Conservation (phyloP, 1,140 invertebrate genomes). For the Xylocopa sonorina region DNA sequence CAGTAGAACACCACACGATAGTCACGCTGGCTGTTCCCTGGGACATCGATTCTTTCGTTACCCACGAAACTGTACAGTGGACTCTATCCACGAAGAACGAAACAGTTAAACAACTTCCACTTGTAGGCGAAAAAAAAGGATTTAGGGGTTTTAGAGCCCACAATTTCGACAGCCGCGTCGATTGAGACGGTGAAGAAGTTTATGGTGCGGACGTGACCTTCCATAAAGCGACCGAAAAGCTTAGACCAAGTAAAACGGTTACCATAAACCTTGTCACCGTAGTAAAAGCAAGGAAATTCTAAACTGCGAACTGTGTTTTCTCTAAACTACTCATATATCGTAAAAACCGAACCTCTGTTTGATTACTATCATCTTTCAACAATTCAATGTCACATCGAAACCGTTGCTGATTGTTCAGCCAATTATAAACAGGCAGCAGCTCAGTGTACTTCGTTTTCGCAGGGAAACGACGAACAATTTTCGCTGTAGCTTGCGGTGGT, state of each 20-base stretch:
- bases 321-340: too few relatives aligned
- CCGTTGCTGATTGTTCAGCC: constrained; percentile 46
- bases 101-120: too few relatives aligned
- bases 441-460: constrained; percentile 66
- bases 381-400: constrained; percentile 60
- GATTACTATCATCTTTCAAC: background rate
- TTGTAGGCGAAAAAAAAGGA: too few relatives aligned
- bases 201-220: too few relatives aligned
- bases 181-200: too few relatives aligned
- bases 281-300: too few relatives aligned
- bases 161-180: too few relatives aligned
- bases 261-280: too few relatives aligned
- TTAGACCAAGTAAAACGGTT: too few relatives aligned
- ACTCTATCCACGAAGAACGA: constrained; percentile 1
- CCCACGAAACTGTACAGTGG: constrained; percentile 57
- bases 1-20: constrained; percentile 64
- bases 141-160: too few relatives aligned
- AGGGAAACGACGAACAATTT: constrained; percentile 60
- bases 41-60: constrained; percentile 59
- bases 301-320: too few relatives aligned
- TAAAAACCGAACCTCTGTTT: constrained; percentile 17
- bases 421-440: constrained; percentile 64
- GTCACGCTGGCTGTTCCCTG: constrained; percentile 49
- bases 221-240: too few relatives aligned
- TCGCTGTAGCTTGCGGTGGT: constrained; percentile 29